Base-by-base conservation (phyloP, 2,113 vertebrate genomes). In the Oreocharis arfaki region DNA sequence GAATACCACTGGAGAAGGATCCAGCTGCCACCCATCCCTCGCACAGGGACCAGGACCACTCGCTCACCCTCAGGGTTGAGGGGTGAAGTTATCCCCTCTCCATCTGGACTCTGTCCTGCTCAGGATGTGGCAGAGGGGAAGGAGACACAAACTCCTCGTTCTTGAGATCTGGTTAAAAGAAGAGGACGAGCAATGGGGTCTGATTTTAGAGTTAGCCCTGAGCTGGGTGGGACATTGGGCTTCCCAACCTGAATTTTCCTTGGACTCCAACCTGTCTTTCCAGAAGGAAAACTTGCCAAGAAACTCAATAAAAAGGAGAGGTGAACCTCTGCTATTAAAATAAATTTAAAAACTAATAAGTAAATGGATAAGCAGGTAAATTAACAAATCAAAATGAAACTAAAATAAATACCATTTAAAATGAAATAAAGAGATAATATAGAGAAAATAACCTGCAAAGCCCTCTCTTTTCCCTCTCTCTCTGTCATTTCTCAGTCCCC, bases 171-270 rank as follows among this genome's bases (percentile, higher is more conserved):
- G 46, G 35, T 46, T 42, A 2, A 2, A 5, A 21, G n/a, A n/a
- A n/a, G 18, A 21, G 2, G 32, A 23, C 12, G 69, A 57, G 30
- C 16, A 21, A 19, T 3, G 4, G 13, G 27, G 11, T n/a, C 30
- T 57, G 4, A 33, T 67, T 56, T 56, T 23, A 65, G 32, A 39
- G 32, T 28, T 17, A 23, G 24, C 4, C 23, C 32, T 41, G 35
- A 4, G 1, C 1, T 16, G 42, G 15, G n/a, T 7, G 28, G 28
- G 21, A 8, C 2, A 0, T 15, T 35, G 32, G 24, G 26, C 3
- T 87, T n/a, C 70, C 8, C n/a, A 15, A 10, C 10, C 6, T 47
- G 27, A 20, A 22, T 5, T 10, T 57, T 27, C 24, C 33, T 47
- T 9, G 24, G 47, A 33, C n/a, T n/a, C n/a, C n/a, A n/a, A n/a